Percentiles rank a stretch among this genome's conserved stretches.
phyloP scores from a whole-genome alignment of 2,797 vertebrate genomes.

The Phrynocephalus vlangalii region DNA sequence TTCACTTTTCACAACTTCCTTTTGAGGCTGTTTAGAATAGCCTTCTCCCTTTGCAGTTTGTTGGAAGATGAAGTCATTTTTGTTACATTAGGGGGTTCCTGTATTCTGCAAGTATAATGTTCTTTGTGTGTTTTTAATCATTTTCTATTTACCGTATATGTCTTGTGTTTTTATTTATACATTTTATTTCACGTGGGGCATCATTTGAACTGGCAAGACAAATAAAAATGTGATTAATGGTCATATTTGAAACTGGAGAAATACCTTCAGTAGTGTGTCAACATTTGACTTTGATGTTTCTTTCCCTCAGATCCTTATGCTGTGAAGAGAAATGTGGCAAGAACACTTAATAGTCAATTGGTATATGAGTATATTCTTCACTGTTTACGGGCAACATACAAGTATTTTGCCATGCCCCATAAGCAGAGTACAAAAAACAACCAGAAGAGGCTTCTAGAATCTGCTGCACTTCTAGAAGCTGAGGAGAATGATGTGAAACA shows the following conservation, averaged over 20 bases:
- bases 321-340: constrained; percentile 92
- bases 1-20: neutral
- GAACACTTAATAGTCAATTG: constrained; percentile 91
- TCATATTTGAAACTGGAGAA: neutral
- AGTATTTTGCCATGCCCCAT: constrained; percentile 92
- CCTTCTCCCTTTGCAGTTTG: neutral
- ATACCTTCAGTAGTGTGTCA: neutral
- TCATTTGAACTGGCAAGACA: neutral
- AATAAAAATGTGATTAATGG: neutral
- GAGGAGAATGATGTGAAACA: constrained; percentile 51
- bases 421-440: constrained; percentile 70
- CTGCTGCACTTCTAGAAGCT: constrained; percentile 34
- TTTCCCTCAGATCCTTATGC: constrained; percentile 89
- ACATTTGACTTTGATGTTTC: constrained; percentile 3
- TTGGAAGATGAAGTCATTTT: neutral
- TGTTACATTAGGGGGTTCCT: neutral
- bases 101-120: neutral
- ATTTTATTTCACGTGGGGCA: neutral
- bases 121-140: neutral
- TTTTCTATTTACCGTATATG: neutral
- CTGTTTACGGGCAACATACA: constrained; percentile 93
- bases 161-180: neutral
- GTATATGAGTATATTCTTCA: constrained; percentile 92
- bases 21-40: neutral
- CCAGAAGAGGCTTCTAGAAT: constrained; percentile 61